Evolutionary conservation across 2,888 invertebrate species (phyloP), one percentile per base, ranked within the genome.

Genomic region (Callosobruchus maculatus): DNA sequence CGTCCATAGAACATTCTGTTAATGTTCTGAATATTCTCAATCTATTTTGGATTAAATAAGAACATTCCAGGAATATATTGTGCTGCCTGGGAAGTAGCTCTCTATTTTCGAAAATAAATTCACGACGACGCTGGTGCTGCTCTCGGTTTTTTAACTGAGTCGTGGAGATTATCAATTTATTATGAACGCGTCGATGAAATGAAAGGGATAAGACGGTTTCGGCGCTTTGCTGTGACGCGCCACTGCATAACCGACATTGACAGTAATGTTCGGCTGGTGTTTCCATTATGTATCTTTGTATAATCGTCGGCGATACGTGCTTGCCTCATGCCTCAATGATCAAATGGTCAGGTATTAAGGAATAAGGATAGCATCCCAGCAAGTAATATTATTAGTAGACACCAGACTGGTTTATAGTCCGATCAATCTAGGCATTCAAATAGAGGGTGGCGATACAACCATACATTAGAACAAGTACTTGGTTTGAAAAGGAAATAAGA

Each of bases 151-250:
- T 49, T 49, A 49, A 49, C 49, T 13, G 5, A 81, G 81, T 83
- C 81, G 80, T 79, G 78, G 75, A 76, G 75, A 78, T 83, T 83
- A 83, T 83, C 82, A 83, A 83, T 83, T 83, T 82, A 83, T 84
- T 81, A 79, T 80, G 78, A 75, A 79, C 74, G 80, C 78, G 74
- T 77, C 72, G 80, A 73, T 78, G 78, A 75, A 76, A 73, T 71
- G 73, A 74, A 75, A 72, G 67, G 75, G 74, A 75, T 70, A 71
- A 70, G 71, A 70, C 71, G 22, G 74, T 70, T 67, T 26, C 67
- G 73, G 66, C 21, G 67, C 67, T 71, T 76, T 75, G 71, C 70
- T 74, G 73, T 72, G 31, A 73, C 70, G 68, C 66, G 73, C 70
- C 49, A 18, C 49, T 49, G 49, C 49, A 49, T 70, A 70, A 26